Evolutionary conservation across 2,888 invertebrate species (phyloP).

Genomic region (Acanthosepion esculentum): DNA sequence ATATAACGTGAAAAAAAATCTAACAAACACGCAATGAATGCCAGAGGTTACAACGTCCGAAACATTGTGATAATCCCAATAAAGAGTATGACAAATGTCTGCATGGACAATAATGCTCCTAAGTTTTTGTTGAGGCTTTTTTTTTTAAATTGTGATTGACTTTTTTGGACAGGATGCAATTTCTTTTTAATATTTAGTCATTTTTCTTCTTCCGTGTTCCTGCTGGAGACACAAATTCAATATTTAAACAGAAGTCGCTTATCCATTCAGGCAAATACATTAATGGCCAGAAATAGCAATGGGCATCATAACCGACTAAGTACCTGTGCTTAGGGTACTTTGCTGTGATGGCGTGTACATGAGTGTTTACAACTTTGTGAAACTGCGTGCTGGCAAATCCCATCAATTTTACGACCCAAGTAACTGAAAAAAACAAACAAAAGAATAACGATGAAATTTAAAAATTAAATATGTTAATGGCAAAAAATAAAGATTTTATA

Average conservation of each 20-base stretch:
- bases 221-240: neutral
- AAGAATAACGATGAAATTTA: neutral
- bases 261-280: slow-evolving; percentile 62
- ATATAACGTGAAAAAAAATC: no score
- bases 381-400: slow-evolving; percentile 52
- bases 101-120: no score
- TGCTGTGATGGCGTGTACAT: slow-evolving; percentile 64
- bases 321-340: slow-evolving; percentile 60
- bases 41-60: no score
- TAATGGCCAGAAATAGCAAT: slow-evolving; percentile 59
- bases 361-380: slow-evolving; percentile 63
- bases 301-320: slow-evolving; percentile 63
- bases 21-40: no score
- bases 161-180: neutral
- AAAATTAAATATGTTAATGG: no score
- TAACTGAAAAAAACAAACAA: neutral
- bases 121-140: no score
- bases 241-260: slow-evolving; percentile 51
- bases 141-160: no score
- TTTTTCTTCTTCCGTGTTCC: neutral
- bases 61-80: no score
- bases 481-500: no score
- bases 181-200: neutral
- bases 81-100: no score
- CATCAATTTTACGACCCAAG: neutral